These are phyloP conservation scores for Turritopsis dohrnii DNA, from an alignment of 30 jellyfish, hydroid and myxozoan genomes.

Conservation along the genomic window DNA sequence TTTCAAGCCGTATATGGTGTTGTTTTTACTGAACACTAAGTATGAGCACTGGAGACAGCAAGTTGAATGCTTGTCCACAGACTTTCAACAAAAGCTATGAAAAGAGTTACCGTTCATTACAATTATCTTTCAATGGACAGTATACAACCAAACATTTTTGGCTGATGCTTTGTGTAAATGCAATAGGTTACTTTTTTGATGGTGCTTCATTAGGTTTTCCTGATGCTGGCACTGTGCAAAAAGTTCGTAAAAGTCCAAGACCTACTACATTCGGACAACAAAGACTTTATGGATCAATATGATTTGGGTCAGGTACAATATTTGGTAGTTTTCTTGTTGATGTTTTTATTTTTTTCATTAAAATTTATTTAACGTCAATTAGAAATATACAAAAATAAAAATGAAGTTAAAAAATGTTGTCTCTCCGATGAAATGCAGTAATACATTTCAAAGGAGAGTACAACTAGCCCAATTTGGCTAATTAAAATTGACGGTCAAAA, in stretches of 20 bases:
- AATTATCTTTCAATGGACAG: not conserved
- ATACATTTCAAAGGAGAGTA: too few relatives aligned
- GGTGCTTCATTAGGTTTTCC: not conserved
- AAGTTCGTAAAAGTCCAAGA: not conserved
- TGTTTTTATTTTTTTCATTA: too few relatives aligned
- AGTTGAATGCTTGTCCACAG: not conserved
- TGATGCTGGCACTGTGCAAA: constrained; percentile 8
- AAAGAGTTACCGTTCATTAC: not conserved
- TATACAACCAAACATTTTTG: not conserved
- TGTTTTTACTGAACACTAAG: not conserved
- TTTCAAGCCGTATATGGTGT: not conserved
- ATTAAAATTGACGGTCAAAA: too few relatives aligned
- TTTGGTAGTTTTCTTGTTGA: not conserved
- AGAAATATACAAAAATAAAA: too few relatives aligned
- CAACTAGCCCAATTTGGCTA: too few relatives aligned
- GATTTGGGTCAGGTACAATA: not conserved
- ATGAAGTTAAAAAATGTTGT: too few relatives aligned
- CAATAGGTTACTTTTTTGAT: not conserved
- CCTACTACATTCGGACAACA: not conserved
- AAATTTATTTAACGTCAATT: too few relatives aligned
- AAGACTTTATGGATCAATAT: not conserved
- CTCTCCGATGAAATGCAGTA: too few relatives aligned
- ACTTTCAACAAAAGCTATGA: not conserved
- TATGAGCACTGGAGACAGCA: not conserved
- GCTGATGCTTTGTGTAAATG: constrained; percentile 1